Evolutionary conservation across 1,140 invertebrate species (phyloP), one percentile per base, ranked within the genome.

Genomic region (Penaeus vannamei): DNA sequence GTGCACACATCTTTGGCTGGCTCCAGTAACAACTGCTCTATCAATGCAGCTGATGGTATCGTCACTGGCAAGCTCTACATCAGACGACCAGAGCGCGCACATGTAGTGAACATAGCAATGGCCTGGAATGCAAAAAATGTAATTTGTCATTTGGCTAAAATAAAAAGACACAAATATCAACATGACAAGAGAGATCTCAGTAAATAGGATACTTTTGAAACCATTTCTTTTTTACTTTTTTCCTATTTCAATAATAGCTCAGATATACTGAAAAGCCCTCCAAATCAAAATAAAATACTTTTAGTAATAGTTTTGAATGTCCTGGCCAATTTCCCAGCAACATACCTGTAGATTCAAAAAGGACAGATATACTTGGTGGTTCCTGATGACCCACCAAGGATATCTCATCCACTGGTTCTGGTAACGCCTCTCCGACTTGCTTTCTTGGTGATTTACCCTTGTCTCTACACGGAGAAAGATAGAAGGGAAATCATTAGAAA

Each of bases 391-490:
- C 90, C 12, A 90, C 86, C 7, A 90, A 76, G 22, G 90, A 84
- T 12, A 90, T 87, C 84, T 90, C 90, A 66, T 88, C 86, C 14
- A 88, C 83, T 59, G 90, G 90, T 76, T 90, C 90, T 17, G 90
- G 86, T n/a, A 87, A 61, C 12, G 79, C 53, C 69, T 88, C 90
- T 36, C 85, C 86, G 42, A 87, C 83, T 72, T 90, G 90, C 46
- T 90, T 90, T 60, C 90, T 87, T n/a, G 90, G 90, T 26, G 90
- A 90, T 80, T 90, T 90, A 17, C 90, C 90, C 79, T 90, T 90
- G 23, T 90, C 90, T 62, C 90, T 90, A 72, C 3, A 62, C 14
- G 42, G 29, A 79, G 77, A 79, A n/a, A 79, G 77, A 79, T 1
- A 79, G 29, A 2, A 79, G 77, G 42, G 77, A 42, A 42, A 36